Conservation (phyloP, 2,888 invertebrate species). For the Nezara viridula region DNA sequence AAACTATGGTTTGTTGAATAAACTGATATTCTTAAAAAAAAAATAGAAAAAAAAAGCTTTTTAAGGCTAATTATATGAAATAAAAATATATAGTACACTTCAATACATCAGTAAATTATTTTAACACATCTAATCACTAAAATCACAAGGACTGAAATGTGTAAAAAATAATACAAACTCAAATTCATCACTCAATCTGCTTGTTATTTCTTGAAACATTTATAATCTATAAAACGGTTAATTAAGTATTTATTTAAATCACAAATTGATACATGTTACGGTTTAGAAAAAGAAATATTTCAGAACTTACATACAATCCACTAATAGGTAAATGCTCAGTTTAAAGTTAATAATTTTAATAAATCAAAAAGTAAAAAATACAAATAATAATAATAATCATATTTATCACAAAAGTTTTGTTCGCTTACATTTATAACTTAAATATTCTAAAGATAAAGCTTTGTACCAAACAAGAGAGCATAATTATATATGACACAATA, state of each 20-base stretch:
- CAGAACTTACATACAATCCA: not conserved
- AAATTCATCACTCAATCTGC: not conserved
- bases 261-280: not conserved
- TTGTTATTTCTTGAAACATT: not conserved
- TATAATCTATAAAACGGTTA: not conserved
- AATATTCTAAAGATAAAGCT: conserved; percentile 55
- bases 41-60: not conserved
- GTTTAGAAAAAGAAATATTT: not conserved
- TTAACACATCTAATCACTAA: too few relatives aligned
- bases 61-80: not conserved
- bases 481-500: conserved; percentile 33
- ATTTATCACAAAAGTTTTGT: conserved; percentile 55
- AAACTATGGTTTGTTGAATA: not conserved
- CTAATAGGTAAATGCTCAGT: not conserved
- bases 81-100: not conserved
- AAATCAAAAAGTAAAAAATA: not conserved
- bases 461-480: conserved; percentile 56
- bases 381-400: conserved; percentile 6
- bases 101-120: too few relatives aligned
- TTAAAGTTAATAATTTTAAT: not conserved
- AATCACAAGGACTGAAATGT: not conserved
- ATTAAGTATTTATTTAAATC: not conserved
- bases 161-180: not conserved
- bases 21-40: not conserved
- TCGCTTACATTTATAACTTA: conserved; percentile 15